Conservation (phyloP, 2,888 invertebrate genomes). For the Torymus aiolomorphi region DNA sequence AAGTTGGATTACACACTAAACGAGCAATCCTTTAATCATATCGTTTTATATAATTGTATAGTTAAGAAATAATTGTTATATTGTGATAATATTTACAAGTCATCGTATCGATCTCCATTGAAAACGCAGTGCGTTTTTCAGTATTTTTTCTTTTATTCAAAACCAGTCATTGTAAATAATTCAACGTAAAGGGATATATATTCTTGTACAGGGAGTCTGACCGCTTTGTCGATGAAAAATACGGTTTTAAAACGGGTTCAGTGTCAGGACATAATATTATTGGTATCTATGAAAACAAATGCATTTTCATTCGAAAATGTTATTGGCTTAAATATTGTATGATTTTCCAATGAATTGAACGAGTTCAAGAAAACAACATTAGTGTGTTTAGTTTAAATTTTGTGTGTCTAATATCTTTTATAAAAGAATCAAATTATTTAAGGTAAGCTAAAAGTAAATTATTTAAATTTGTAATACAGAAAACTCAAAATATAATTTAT, state of each 20-base stretch:
- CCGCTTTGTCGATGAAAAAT: constrained; percentile 37
- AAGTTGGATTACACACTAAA: constrained; percentile 8
- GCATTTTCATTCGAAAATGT: not conserved
- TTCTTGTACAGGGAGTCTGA: constrained; percentile 41
- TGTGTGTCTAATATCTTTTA: too few relatives aligned
- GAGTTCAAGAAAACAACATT: too few relatives aligned
- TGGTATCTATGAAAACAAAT: not conserved
- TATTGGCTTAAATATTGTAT: too few relatives aligned
- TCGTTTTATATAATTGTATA: constrained; percentile 49
- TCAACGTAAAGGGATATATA: constrained; percentile 26
- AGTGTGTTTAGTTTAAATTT: too few relatives aligned
- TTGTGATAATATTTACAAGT: constrained; percentile 50
- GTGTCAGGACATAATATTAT: not conserved
- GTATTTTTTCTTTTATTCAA: constrained; percentile 16
- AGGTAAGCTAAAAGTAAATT: too few relatives aligned
- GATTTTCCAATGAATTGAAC: too few relatives aligned
- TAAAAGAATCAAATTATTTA: too few relatives aligned
- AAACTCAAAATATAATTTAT: too few relatives aligned
- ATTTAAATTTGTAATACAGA: too few relatives aligned
- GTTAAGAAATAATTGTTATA: constrained; percentile 45
- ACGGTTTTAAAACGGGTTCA: constrained; percentile 6
- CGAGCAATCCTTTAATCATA: constrained; percentile 24
- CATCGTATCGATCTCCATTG: constrained; percentile 36
- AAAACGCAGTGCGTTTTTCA: constrained; percentile 45
- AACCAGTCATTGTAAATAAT: constrained; percentile 51